These are phyloP conservation scores for Diorhabda sublineata DNA, from an alignment of 1,140 invertebrate species.

Conservation along the genomic window DNA sequence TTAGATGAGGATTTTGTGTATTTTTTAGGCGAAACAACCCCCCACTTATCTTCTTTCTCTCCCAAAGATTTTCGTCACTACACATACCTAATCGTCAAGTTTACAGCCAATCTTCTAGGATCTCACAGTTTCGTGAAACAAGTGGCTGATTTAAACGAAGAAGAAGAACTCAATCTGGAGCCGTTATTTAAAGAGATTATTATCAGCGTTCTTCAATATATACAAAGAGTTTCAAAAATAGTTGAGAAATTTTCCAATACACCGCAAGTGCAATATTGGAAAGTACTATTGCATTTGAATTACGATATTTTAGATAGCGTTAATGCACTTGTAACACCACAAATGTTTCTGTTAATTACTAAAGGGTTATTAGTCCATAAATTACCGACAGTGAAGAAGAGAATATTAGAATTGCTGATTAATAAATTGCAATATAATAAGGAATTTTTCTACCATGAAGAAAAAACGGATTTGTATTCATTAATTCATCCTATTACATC, in stretches of 20 bases:
- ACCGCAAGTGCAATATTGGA: conserved; percentile 72
- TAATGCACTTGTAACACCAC: conserved; percentile 71
- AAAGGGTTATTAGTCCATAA: conserved; percentile 66
- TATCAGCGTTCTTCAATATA: conserved; percentile 61
- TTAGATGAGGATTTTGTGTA: background rate
- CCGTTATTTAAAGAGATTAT: conserved; percentile 62
- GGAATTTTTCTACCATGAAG: conserved; percentile 57
- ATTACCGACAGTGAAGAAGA: conserved; percentile 65
- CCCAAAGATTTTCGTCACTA: conserved; percentile 76
- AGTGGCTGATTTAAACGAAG: conserved; percentile 49
- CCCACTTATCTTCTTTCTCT: conserved; percentile 55
- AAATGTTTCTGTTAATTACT: conserved; percentile 73
- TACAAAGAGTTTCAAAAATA: conserved; percentile 59
- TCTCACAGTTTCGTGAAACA: conserved; percentile 64
- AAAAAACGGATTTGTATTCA: conserved; percentile 49
- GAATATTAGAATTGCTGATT: conserved; percentile 80
- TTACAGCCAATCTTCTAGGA: conserved; percentile 64
- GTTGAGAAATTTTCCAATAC: conserved; percentile 52
- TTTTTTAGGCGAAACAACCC: conserved; percentile 50
- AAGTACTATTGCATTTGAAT: conserved; percentile 67
- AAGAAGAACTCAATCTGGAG: conserved; percentile 52
- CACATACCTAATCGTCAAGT: conserved; percentile 71
- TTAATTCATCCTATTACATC: conserved; percentile 60
- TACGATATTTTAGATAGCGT: conserved; percentile 74
- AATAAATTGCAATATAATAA: conserved; percentile 66